Percentiles rank a stretch among this genome's conserved stretches.
These are phyloP conservation scores for Chelonia mydas DNA, from an alignment of 2,797 vertebrate genomes.

Conservation along the genomic window DNA sequence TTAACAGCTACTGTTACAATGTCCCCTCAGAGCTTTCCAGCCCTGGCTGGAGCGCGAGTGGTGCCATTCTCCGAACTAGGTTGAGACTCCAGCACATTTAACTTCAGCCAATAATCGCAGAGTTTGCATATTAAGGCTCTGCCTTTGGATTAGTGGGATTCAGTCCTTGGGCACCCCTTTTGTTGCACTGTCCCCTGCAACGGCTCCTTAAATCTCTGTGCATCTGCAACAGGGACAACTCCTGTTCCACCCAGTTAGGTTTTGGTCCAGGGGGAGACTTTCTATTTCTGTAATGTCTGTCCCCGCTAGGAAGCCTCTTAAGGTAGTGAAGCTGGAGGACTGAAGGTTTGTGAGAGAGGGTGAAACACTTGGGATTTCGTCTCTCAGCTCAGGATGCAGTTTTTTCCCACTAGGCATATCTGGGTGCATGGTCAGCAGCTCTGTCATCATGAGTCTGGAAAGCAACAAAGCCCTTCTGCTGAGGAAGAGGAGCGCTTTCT, in stretches of 20 bases:
- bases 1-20: accelerated
- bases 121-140: constrained; percentile 29
- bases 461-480: neutral
- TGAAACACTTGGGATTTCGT: neutral
- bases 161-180: neutral
- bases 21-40: neutral
- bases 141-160: constrained; percentile 65
- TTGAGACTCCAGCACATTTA: neutral
- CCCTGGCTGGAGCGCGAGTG: neutral
- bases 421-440: neutral
- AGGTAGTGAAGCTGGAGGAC: neutral
- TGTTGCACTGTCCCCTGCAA: neutral
- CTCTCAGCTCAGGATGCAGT: neutral
- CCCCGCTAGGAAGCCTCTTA: neutral
- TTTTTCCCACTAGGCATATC: neutral
- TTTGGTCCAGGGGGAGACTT: neutral
- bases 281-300: accelerated
- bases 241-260: constrained; percentile 16
- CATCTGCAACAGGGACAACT: neutral
- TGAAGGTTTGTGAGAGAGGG: neutral
- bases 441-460: neutral
- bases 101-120: neutral
- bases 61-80: neutral
- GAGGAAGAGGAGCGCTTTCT: neutral
- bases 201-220: constrained; percentile 34